Evolutionary conservation across 2,888 invertebrate species (phyloP).

Genomic region (Chrysina gloriosa): DNA sequence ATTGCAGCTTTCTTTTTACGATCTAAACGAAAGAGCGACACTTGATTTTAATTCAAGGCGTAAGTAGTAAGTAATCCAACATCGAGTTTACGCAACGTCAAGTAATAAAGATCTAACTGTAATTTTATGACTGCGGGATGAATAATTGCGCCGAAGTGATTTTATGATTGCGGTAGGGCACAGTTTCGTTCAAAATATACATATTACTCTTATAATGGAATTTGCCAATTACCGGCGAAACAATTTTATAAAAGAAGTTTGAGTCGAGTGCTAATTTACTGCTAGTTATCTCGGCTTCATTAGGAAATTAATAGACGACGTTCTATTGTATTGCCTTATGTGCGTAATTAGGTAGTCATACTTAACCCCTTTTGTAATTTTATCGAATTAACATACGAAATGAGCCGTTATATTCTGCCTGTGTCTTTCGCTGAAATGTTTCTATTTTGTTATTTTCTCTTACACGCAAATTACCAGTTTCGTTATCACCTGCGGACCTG

Average conservation of each 20-base stretch:
- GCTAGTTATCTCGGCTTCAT: too few species aligned
- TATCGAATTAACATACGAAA: not conserved
- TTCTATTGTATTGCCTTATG: too few species aligned
- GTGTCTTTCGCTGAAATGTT: not conserved
- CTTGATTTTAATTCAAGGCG: not conserved
- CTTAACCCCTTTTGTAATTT: too few species aligned
- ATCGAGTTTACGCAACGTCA: not conserved
- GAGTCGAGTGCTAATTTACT: too few species aligned
- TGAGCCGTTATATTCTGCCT: not conserved
- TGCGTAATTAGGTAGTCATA: too few species aligned
- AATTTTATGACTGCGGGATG: not conserved
- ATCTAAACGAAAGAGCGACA: not conserved
- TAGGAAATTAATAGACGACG: too few species aligned
- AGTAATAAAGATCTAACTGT: not conserved
- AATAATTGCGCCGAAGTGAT: not conserved
- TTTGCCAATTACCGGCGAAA: too few species aligned
- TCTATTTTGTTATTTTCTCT: slow-evolving; percentile 5
- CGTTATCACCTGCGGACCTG: slow-evolving; percentile 31
- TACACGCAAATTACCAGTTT: slow-evolving; percentile 29
- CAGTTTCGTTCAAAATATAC: too few species aligned
- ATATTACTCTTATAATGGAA: not conserved
- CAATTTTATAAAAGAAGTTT: too few species aligned
- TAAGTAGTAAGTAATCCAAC: not conserved
- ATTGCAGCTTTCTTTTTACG: too few species aligned
- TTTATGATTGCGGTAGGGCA: not conserved